Base-by-base conservation (phyloP, 2,888 invertebrate species). In the Lydus trimaculatus region DNA sequence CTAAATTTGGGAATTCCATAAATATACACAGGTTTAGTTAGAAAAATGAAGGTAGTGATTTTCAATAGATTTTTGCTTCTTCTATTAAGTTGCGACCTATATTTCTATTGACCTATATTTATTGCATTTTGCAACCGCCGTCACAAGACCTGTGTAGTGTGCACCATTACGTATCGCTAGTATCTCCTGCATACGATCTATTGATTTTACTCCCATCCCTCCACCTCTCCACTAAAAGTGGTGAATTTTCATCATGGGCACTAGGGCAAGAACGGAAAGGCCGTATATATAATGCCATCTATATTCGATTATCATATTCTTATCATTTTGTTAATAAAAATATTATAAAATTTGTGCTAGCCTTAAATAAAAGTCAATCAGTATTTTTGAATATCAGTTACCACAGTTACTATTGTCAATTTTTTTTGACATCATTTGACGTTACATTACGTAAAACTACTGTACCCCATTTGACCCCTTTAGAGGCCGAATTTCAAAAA, bases 101-200 rank as follows among this genome's bases (percentile, higher is more conserved):
- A 60, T 67, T 67, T 64, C 66, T 59, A 39, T 39, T 67, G 68
- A 66, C 65, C 65, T 65, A 68, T 63, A 66, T 72, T 72, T 70
- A 62, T 61, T 60, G 20, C 52, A 36, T 64, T n/a, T 59, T 67
- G 67, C 65, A 67, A n/a, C 43, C 43, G 11, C n/a, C 7, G 61
- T 25, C 60, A 48, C 48, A 63, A 61, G 56, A 65, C n/a, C 61
- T 58, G 25, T 36, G 33, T 28, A 66, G 31, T 60, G 64, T 66
- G 66, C 65, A 69, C 43, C 64, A 48, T 63, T 52, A 52, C 56
- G 56, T 20, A 31, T 56, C 60, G 62, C 63, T 65, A 61, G 59
- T 64, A 62, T 65, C 43, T 43, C 64, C 70, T 70, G 66, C 66
- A 66, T 64, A 64, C 66, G 58, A 70, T 67, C 65, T 70, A 70